phyloP scores from a whole-genome alignment of 2,888 invertebrate species.

The Chrysolina americana region DNA sequence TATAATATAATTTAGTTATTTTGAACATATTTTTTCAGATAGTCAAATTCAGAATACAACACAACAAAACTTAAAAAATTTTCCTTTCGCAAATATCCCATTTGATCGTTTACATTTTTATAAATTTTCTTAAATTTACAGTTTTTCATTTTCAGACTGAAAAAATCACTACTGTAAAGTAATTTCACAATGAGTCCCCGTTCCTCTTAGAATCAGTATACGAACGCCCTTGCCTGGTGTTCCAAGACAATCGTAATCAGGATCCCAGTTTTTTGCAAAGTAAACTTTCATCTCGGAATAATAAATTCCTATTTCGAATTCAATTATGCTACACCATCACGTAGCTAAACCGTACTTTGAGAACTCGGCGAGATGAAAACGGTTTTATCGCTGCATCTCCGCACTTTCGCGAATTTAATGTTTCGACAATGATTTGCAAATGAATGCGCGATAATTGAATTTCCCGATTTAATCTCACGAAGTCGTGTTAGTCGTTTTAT shows the following conservation, averaged over 20 bases:
- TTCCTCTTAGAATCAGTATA: too few relatives aligned
- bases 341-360: not conserved
- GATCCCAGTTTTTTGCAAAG: not conserved
- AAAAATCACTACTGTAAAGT: too few relatives aligned
- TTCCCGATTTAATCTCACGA: slow-evolving; percentile 17
- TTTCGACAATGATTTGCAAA: slow-evolving; percentile 18
- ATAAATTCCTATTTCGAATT: not conserved
- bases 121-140: too few relatives aligned
- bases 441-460: slow-evolving; percentile 23
- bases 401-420: slow-evolving; percentile 18
- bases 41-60: too few relatives aligned
- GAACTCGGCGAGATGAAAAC: slow-evolving; percentile 8
- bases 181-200: too few relatives aligned
- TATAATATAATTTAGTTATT: too few relatives aligned
- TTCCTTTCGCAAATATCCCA: too few relatives aligned
- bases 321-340: not conserved
- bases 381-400: slow-evolving; percentile 22
- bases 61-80: too few relatives aligned
- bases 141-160: too few relatives aligned
- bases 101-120: too few relatives aligned
- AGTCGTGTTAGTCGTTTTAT: slow-evolving; percentile 11
- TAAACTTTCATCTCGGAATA: not conserved
- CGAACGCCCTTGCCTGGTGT: not conserved
- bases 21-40: too few relatives aligned
- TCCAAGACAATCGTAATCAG: not conserved